These are phyloP conservation scores for Bufotes viridis DNA, from an alignment of 2,797 vertebrate genomes.

Conservation along the genomic window DNA sequence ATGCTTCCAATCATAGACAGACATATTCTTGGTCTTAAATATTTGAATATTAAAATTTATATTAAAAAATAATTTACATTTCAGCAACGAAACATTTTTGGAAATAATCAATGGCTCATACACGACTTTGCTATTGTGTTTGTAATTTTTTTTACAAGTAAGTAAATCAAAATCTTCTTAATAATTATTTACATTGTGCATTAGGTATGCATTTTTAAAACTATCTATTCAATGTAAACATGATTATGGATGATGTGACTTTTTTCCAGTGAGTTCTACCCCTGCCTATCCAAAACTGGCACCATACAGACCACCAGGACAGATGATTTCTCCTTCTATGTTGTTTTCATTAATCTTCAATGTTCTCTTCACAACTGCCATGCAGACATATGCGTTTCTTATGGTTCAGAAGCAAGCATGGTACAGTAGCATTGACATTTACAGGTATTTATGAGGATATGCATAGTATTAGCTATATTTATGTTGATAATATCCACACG, in stretches of 20 bases:
- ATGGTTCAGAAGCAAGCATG: slow-evolving; percentile 77
- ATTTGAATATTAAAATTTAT: neutral
- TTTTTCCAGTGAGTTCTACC: slow-evolving; percentile 76
- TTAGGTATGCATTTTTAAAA: too few relatives aligned
- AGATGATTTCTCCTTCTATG: slow-evolving; percentile 75
- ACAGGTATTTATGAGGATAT: slow-evolving; percentile 67
- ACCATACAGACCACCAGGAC: slow-evolving; percentile 73
- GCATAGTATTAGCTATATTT: neutral
- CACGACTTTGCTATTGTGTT: slow-evolving; percentile 80
- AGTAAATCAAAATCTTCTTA: slow-evolving; percentile 58
- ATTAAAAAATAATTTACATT: slow-evolving; percentile 65
- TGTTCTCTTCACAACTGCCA: slow-evolving; percentile 73
- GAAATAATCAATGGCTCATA: slow-evolving; percentile 81
- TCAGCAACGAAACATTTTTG: slow-evolving; percentile 78
- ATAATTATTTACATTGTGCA: neutral
- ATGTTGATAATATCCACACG: neutral
- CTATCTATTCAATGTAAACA: neutral
- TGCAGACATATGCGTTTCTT: slow-evolving; percentile 74
- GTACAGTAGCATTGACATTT: slow-evolving; percentile 67
- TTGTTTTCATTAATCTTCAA: slow-evolving; percentile 77
- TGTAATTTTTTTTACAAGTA: slow-evolving; percentile 79
- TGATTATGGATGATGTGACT: neutral
- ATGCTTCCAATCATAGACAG: too few relatives aligned
- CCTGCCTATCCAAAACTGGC: slow-evolving; percentile 75
- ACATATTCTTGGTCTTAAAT: too few relatives aligned